Evolutionary conservation across 2,797 vertebrate genomes (phyloP).

Genomic region (Cichlasoma orientale): DNA sequence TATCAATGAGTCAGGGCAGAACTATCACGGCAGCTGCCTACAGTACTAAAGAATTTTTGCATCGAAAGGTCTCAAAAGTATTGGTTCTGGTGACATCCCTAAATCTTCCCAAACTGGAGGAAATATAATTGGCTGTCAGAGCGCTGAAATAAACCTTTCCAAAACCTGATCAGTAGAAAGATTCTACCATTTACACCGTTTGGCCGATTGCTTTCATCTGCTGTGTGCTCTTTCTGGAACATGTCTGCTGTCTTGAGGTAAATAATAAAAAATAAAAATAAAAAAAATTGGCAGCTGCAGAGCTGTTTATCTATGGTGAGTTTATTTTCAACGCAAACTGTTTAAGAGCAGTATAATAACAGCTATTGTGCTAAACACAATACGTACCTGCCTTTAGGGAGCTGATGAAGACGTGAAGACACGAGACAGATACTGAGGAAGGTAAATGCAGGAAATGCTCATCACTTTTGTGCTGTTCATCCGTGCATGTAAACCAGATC

Average conservation of each 20-base stretch:
- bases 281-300: neutral
- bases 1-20: neutral
- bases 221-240: neutral
- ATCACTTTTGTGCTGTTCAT: neutral
- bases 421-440: neutral
- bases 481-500: neutral
- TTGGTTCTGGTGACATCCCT: neutral
- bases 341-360: neutral
- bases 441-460: neutral
- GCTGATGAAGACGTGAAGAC: neutral
- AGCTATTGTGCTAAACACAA: neutral
- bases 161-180: neutral
- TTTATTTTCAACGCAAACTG: neutral
- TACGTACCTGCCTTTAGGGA: accelerated
- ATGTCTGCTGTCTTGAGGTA: neutral
- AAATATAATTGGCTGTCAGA: neutral
- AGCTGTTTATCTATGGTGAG: neutral
- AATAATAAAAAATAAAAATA: neutral
- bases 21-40: neutral
- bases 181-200: neutral
- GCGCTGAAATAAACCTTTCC: neutral
- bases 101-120: neutral
- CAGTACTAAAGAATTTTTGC: neutral
- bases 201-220: neutral
- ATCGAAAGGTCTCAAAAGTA: neutral